Evolutionary conservation across 2,113 vertebrate species (phyloP).

Genomic region (Aptenodytes forsteri): DNA sequence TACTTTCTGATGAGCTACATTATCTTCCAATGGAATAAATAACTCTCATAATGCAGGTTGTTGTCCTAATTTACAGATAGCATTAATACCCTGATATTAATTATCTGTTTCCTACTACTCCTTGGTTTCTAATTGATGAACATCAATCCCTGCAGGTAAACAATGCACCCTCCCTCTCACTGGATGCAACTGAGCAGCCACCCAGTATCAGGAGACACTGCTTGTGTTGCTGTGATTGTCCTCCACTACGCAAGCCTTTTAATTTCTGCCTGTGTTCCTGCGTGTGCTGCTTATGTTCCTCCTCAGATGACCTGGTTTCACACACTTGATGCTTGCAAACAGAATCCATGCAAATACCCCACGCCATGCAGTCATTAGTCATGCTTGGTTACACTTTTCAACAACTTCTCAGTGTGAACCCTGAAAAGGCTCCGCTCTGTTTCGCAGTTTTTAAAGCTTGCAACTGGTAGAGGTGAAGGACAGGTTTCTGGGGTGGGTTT

Average conservation of each 20-base stretch:
- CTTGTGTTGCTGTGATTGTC: not conserved
- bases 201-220: not conserved
- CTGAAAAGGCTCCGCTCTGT: not conserved
- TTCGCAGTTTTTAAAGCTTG: slow-evolving; percentile 1
- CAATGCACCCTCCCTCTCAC: not conserved
- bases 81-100: not conserved
- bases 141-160: not conserved
- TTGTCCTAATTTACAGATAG: not conserved
- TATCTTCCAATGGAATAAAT: not conserved
- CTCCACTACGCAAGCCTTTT: not conserved
- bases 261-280: not conserved
- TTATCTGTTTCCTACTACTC: not conserved
- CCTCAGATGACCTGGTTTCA: slow-evolving; percentile 13
- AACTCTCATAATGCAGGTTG: not conserved
- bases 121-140: not conserved
- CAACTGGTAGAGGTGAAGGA: not conserved
- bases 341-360: slow-evolving; percentile 35
- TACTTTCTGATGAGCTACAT: not conserved
- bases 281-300: not conserved
- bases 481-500: not conserved
- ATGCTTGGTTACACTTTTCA: slow-evolving; percentile 48
- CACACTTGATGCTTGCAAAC: slow-evolving; percentile 2
- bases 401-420: not conserved
- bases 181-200: not conserved
- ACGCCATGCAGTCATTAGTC: slow-evolving; percentile 5